Percentiles rank a stretch among this genome's conserved stretches.
phyloP scores from a whole-genome alignment of 2,888 invertebrate species.

The Drosophila prolongata region DNA sequence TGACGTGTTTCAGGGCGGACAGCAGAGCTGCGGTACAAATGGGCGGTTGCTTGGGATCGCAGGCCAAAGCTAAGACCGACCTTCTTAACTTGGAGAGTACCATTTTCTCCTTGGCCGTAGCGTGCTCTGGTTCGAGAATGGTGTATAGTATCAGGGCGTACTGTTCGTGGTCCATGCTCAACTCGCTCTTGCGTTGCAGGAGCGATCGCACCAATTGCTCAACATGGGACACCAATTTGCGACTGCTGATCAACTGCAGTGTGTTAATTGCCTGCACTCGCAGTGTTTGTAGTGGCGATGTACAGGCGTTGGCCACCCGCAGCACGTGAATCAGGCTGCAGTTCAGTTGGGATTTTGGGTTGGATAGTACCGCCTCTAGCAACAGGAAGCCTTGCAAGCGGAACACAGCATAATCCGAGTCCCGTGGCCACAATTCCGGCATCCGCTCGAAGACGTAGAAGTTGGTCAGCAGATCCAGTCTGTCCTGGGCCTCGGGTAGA shows the following conservation, averaged over 20 bases:
- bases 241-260: slow-evolving; percentile 75
- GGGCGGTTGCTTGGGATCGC: slow-evolving; percentile 55
- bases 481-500: slow-evolving; percentile 84
- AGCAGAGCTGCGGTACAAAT: slow-evolving; percentile 65
- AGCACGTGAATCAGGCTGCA: slow-evolving; percentile 67
- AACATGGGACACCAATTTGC: slow-evolving; percentile 50
- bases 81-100: slow-evolving; percentile 70
- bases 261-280: slow-evolving; percentile 86
- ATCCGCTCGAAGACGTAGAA: slow-evolving; percentile 84
- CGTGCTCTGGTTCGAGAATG: slow-evolving; percentile 83
- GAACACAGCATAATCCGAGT: slow-evolving; percentile 84
- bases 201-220: slow-evolving; percentile 83
- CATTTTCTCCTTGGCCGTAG: slow-evolving; percentile 53
- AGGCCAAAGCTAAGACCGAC: slow-evolving; percentile 56
- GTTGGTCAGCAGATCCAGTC: slow-evolving; percentile 87
- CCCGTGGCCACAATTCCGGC: slow-evolving; percentile 36
- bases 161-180: slow-evolving; percentile 89
- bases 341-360: slow-evolving; percentile 17
- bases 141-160: slow-evolving; percentile 87
- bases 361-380: slow-evolving; percentile 66
- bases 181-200: slow-evolving; percentile 86
- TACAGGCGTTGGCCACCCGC: slow-evolving; percentile 85
- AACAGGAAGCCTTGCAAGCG: slow-evolving; percentile 85
- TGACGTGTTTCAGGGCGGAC: slow-evolving; percentile 74
- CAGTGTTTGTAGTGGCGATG: slow-evolving; percentile 86